Base-by-base conservation (phyloP, 1,140 invertebrate genomes). In the Neuroterus valhalla region DNA sequence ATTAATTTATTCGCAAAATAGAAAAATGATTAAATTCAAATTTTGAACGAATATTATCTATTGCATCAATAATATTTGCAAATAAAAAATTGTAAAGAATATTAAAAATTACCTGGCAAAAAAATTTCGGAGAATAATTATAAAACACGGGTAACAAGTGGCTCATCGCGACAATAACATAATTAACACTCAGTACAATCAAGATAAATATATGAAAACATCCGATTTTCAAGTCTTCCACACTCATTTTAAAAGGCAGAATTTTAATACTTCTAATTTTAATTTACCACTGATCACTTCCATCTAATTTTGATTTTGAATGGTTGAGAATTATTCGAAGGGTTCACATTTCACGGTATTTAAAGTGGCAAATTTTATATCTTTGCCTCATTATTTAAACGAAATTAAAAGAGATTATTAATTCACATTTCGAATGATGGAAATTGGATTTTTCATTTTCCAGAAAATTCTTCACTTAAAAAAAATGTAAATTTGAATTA, bases 141-240 rank as follows among this genome's bases (percentile, higher is more conserved):
- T 91, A 89, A 74, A 91, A 89, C 5, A 84, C 78, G 21, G 89
- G 85, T 10, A 91, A 73, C 26, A 89, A 81, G 69, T 91, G 88
- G 80, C 89, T 90, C 79, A 92, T 89, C 0, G 86, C 84, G 1
- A 91, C 89, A 31, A 90, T 89, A n/a, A 90, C 83, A 74, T 90
- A 90, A 81, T 91, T 91, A 55, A 89, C 82, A n/a, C 86, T 86
- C 3, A 92, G 71, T 0, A 92, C 75, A 66, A 91, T 72, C 31
- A 87, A 83, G 11, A 91, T 76, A 15, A 91, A 73, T 17, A 91
- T 71, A 81, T 91, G 90, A 79, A 89, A 91, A 38, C 86, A 84
- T 52, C 90, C 91, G 21, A 87, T 78, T 78, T 81, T 84, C 19
- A 84, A 70, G 45, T 84, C 81, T 66, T 87, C 86, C 21, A 79